phyloP scores from a whole-genome alignment of 2,888 invertebrate species.

The Eremobia ochroleuca region DNA sequence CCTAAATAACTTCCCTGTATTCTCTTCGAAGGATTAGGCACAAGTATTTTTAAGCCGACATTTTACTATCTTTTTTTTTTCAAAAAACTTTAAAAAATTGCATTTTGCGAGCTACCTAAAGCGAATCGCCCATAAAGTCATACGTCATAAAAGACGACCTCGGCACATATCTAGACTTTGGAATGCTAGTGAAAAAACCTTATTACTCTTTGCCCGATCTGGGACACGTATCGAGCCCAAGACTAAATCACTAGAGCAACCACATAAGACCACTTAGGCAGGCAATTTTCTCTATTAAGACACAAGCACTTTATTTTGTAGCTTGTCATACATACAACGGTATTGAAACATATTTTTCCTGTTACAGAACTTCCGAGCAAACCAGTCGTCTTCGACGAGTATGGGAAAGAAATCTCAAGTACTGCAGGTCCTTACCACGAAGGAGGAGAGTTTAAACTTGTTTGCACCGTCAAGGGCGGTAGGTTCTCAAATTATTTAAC shows the following conservation, averaged over 20 bases:
- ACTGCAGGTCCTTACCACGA: slow-evolving; percentile 94
- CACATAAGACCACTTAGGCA: not conserved
- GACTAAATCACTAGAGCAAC: not conserved
- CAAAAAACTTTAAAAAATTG: not conserved
- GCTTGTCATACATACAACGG: slow-evolving; percentile 18
- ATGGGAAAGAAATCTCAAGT: slow-evolving; percentile 92
- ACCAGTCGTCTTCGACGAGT: slow-evolving; percentile 94
- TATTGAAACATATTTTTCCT: slow-evolving; percentile 67
- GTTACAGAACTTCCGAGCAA: slow-evolving; percentile 94
- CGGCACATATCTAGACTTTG: not conserved
- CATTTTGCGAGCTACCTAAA: not conserved
- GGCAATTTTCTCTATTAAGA: not conserved
- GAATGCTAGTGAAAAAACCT: not conserved
- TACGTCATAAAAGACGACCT: not conserved
- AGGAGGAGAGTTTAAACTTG: slow-evolving; percentile 93
- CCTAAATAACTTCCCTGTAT: not conserved
- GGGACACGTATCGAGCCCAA: not conserved
- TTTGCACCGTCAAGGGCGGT: slow-evolving; percentile 94
- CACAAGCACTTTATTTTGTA: not conserved
- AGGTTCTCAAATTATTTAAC: slow-evolving; percentile 68
- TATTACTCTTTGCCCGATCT: not conserved
- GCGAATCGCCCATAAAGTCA: not conserved
- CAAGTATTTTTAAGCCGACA: too few relatives aligned
- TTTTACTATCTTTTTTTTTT: not conserved
- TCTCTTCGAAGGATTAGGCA: too few relatives aligned